A percentile compares a stretch with the other conserved stretches of the same genome.
These are phyloP conservation scores for Lamellibrachia luymesi DNA, from an alignment of 1,140 invertebrate genomes.

Conservation along the genomic window DNA sequence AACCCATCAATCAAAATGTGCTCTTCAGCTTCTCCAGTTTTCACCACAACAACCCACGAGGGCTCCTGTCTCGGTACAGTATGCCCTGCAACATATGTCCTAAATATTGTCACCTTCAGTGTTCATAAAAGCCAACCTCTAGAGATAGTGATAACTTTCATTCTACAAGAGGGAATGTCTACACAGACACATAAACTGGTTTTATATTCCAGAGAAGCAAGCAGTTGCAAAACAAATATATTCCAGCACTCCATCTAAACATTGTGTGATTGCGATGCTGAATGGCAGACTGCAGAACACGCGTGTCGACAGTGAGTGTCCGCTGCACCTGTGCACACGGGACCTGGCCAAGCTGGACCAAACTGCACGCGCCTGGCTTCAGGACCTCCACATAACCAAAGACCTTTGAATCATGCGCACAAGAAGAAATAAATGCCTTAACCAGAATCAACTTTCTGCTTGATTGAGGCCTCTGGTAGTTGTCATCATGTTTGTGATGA, in stretches of 20 bases:
- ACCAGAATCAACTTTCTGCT: no score
- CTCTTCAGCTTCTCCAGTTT: background rate
- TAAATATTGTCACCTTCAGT: background rate
- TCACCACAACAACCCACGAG: background rate
- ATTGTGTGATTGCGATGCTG: no score
- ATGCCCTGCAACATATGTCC: background rate
- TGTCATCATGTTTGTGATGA: no score
- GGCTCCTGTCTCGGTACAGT: background rate
- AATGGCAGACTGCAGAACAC: no score
- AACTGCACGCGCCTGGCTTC: no score
- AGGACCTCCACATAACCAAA: no score
- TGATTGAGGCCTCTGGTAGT: no score
- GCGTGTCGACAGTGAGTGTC: no score
- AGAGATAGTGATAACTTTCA: background rate
- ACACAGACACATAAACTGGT: background rate
- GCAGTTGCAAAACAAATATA: background rate
- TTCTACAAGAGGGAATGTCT: background rate
- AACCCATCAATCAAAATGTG: background rate
- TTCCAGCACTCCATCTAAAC: background rate
- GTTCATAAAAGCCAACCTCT: background rate
- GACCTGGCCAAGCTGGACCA: no score
- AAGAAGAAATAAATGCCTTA: no score
- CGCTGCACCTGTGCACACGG: background rate
- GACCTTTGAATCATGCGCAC: no score
- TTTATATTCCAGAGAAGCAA: background rate